phyloP scores from a whole-genome alignment of 2,888 invertebrate species.

The Holacanthella duospinosa region DNA sequence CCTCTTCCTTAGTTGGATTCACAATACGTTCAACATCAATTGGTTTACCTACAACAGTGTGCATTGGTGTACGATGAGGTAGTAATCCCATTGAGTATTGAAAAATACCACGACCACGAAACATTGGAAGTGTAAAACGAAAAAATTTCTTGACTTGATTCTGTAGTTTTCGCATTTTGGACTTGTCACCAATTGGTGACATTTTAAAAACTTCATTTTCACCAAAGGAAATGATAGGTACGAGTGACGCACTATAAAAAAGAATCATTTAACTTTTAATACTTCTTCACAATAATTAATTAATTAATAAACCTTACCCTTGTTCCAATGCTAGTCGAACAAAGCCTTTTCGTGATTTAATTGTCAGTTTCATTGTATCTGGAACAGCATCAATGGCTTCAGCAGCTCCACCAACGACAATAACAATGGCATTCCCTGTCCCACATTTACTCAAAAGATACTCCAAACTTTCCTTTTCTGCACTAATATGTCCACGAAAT shows the following conservation, averaged over 20 bases:
- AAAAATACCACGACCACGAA: slow-evolving; percentile 75
- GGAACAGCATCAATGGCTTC: slow-evolving; percentile 64
- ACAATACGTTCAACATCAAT: slow-evolving; percentile 59
- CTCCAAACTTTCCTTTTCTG: slow-evolving; percentile 56
- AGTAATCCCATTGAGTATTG: slow-evolving; percentile 81
- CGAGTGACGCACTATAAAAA: slow-evolving; percentile 58
- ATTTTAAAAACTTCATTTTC: slow-evolving; percentile 78
- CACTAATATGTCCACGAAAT: slow-evolving; percentile 42
- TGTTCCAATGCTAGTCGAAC: slow-evolving; percentile 59
- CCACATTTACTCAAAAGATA: slow-evolving; percentile 49
- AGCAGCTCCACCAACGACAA: slow-evolving; percentile 80
- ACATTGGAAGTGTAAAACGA: slow-evolving; percentile 64
- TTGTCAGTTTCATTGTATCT: slow-evolving; percentile 57
- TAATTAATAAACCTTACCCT: slow-evolving; percentile 50
- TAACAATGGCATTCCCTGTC: slow-evolving; percentile 50
- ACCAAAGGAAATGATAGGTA: slow-evolving; percentile 62
- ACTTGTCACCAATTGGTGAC: slow-evolving; percentile 58
- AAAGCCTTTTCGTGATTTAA: slow-evolving; percentile 69
- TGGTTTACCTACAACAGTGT: slow-evolving; percentile 75
- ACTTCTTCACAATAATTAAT: neutral
- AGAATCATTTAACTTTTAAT: no score
- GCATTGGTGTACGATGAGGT: slow-evolving; percentile 66
- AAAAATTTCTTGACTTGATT: slow-evolving; percentile 54
- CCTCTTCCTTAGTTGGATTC: slow-evolving; percentile 62
- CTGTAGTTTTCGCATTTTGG: slow-evolving; percentile 56